Evolutionary conservation across 2,888 invertebrate species (phyloP).

Genomic region (Nemurella pictetii): DNA sequence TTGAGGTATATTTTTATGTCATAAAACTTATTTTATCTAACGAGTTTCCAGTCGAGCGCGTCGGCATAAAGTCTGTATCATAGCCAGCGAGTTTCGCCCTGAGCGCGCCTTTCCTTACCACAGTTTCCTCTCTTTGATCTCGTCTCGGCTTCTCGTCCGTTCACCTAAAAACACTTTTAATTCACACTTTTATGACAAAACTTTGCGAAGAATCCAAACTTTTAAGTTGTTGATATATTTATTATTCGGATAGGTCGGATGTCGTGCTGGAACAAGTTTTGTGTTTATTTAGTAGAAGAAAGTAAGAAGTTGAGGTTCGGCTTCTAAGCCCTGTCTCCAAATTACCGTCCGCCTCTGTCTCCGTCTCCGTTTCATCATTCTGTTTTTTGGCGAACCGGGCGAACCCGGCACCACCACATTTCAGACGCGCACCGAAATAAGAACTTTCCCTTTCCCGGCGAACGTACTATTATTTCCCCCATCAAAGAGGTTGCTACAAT

Average conservation of each 20-base stretch:
- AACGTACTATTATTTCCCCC: neutral
- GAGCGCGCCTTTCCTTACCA: neutral
- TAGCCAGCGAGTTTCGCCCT: neutral
- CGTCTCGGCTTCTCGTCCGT: neutral
- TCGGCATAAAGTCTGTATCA: neutral
- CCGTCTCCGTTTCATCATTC: no score
- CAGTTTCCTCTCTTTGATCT: neutral
- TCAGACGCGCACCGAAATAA: no score
- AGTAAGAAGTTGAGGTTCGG: neutral
- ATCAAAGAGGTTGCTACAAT: neutral
- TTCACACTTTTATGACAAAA: neutral
- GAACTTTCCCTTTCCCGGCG: neutral
- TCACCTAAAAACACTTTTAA: neutral
- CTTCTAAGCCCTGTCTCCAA: neutral
- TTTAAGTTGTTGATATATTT: neutral
- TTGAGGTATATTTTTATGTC: neutral
- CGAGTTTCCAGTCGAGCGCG: neutral
- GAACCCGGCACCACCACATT: neutral
- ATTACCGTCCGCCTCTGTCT: neutral
- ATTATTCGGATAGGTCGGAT: neutral
- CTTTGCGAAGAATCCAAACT: neutral
- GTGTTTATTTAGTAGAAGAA: neutral
- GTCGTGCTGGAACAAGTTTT: neutral
- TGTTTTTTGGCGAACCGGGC: no score
- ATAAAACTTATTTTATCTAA: neutral